Base-by-base conservation (phyloP, 2,888 invertebrate species). In the Conchocele bisecta region DNA sequence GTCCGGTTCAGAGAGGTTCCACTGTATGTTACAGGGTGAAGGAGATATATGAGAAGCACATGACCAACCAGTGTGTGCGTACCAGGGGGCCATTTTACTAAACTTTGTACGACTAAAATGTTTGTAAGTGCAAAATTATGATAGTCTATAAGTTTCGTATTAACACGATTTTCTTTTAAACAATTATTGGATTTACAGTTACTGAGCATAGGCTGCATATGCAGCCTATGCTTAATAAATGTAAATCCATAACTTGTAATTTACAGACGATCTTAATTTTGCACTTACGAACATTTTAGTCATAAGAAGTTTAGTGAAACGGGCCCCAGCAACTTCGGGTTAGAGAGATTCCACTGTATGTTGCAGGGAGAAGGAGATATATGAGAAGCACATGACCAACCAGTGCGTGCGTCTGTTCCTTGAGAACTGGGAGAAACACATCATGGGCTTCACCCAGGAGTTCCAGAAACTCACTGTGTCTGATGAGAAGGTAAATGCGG, bases 401-500 rank as follows among this genome's bases (percentile, higher is more conserved):
- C 94, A 95, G 51, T 95, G 96, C 90, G 95, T 95, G 4, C 93
- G 95, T 46, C 93, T 96, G 70, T 97, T 97, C 88, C 93, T 97
- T 51, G 95, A 96, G 72, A 94, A 95, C 93, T 90, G 95, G 61
- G 96, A 96, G 86, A 91, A 93, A 48, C 93, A 94, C 50, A 93
- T 97, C 82, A 92, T 94, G 70, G 93, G 94, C 83, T 97, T 98
- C 86, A 95, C 95, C 64, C 92, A 93, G 29, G 95, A 97, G 85
- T 97, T 98, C 91, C 94, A 95, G 67, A 93, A 94, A 26, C 93
- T 96, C 0, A 94, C 94, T 1, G 93, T 96, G 28, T 94, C 97
- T 76, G 98, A 98, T 89, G 98, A 98, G 92, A 97, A 97, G 91
- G 96, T 91, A 70, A 59, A n/a, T n/a, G n/a, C n/a, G n/a, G n/a